Base-by-base conservation (phyloP, 2,888 invertebrate genomes). In the Neria commutata region DNA sequence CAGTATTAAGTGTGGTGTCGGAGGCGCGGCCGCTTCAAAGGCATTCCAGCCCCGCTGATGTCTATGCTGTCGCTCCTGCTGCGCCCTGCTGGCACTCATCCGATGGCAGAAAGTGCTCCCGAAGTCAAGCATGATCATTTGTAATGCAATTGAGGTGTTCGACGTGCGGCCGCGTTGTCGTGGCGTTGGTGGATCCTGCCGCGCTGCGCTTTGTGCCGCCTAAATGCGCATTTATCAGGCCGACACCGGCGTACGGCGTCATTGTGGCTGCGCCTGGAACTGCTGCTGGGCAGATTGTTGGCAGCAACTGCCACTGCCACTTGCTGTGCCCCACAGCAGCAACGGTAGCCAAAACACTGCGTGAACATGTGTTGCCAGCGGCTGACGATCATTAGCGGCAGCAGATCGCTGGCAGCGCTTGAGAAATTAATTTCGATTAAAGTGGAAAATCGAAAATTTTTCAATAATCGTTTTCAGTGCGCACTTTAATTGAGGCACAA, bases 21-120 rank as follows among this genome's bases (percentile, higher is more conserved):
- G 37, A 21, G 17, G 42, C 42, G 21, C 4, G 73, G 61, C 65
- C 61, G 26, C 72, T 58, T 71, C 71, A 71, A 71, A 71, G 69
- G 68, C 73, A 71, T 71, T 71, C 71, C 71, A 49, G 24, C 42
- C 24, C 45, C 17, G 42, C 37, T n/a, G n/a, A n/a, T n/a, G n/a
- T n/a, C n/a, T n/a, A n/a, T n/a, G n/a, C n/a, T n/a, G 10, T 4
- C n/a, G 6, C n/a, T 37, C 4, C 37, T 37, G 37, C 37, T 37
- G 37, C 37, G 37, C 37, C 37, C 37, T 37, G 6, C n/a, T 37
- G 42, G 42, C 42, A 42, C 21, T 42, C 21, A 42, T 42, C 42
- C 21, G 42, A 42, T 42, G 42, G 42, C 42, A 42, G 19, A 42
- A 42, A 42, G 42, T 42, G 42, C 42, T 42, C 42, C 42, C 21